phyloP scores from a whole-genome alignment of 2,113 vertebrate species.

The Eublepharis macularius region DNA sequence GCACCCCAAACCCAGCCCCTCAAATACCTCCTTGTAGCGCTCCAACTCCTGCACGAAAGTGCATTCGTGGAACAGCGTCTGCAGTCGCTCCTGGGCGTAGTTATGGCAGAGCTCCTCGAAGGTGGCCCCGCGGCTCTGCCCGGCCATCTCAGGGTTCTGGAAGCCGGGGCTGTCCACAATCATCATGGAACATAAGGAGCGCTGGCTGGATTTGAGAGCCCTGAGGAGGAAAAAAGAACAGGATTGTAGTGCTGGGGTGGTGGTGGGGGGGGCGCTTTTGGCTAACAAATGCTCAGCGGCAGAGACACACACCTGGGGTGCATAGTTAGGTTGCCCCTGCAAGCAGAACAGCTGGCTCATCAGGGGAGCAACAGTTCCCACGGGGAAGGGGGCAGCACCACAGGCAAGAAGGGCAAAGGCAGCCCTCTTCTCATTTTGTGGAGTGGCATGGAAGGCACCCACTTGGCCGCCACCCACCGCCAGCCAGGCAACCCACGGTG shows the following conservation, averaged over 20 bases:
- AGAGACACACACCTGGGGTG: neutral
- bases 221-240: constrained; percentile 61
- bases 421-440: neutral
- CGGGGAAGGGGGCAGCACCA: too few relatives aligned
- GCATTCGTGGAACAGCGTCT: constrained; percentile 92
- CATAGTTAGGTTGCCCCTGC: fast-evolving
- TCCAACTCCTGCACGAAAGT: constrained; percentile 92
- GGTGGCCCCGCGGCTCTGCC: constrained; percentile 86
- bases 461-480: neutral
- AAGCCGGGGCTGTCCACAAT: constrained; percentile 96
- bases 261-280: fast-evolving
- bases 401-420: neutral
- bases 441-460: neutral
- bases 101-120: constrained; percentile 98
- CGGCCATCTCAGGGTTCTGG: constrained; percentile 88
- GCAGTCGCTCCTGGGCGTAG: constrained; percentile 94
- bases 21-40: constrained; percentile 92
- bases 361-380: neutral
- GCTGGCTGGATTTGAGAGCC: constrained; percentile 95
- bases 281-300: fast-evolving
- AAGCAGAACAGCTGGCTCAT: too few relatives aligned
- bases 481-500: too few relatives aligned
- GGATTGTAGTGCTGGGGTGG: neutral
- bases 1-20: neutral
- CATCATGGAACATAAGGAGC: constrained; percentile 91